Evolutionary conservation across 2,113 vertebrate genomes (phyloP).

Genomic region (Ivindomyrus marchei): DNA sequence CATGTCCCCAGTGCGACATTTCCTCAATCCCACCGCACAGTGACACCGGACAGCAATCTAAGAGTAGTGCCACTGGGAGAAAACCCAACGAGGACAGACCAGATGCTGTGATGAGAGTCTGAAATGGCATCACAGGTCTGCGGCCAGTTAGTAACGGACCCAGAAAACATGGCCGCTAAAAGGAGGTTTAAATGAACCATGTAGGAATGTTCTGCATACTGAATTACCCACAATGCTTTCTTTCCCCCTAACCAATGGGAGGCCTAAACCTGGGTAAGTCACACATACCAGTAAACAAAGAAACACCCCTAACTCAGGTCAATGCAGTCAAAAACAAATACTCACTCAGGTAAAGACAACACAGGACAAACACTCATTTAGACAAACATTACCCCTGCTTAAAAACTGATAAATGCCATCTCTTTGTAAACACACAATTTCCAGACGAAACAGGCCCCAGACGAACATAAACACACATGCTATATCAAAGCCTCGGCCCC

Average conservation of each 20-base stretch:
- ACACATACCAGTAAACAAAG: not conserved
- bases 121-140: not conserved
- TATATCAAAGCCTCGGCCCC: not conserved
- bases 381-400: not conserved
- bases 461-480: slow-evolving; percentile 23
- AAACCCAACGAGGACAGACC: not conserved
- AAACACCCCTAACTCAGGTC: not conserved
- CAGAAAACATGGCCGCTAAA: not conserved
- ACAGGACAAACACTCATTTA: not conserved
- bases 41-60: not conserved
- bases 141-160: not conserved
- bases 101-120: not conserved
- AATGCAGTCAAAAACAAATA: not conserved
- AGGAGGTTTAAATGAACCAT: not conserved
- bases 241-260: not conserved
- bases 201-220: not conserved
- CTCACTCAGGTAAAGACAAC: not conserved
- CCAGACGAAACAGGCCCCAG: slow-evolving; percentile 30
- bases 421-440: not conserved
- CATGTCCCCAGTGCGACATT: not conserved
- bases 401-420: not conserved
- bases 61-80: not conserved
- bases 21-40: not conserved
- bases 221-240: not conserved
- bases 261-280: not conserved